Base-by-base conservation (phyloP, 2,888 invertebrate species). In the Drosophila greeni region DNA sequence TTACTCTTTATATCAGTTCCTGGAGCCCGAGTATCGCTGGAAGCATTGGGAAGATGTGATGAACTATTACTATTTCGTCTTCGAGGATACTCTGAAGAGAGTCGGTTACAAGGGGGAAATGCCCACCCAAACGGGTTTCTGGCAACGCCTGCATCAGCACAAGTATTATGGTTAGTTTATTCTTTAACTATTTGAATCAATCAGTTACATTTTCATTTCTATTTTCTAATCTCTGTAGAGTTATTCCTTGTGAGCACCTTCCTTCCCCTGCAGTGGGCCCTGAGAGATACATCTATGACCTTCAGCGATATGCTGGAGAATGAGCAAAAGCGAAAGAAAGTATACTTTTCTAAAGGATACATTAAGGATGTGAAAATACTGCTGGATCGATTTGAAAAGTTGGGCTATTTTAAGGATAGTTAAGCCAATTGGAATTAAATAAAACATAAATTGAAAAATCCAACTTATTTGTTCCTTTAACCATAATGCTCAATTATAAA, bases 1-100 rank as follows among this genome's bases (percentile, higher is more conserved):
- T 3, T 85, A 82, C 39, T 73, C 86, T 0, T 68, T 77, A 0
- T 85, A 76, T 24, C 72, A 76, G 73, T 42, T 86, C 23, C 6
- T 85, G 47, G 60, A 66, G n/a, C 20, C 60, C 0, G 74, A 81
- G 6, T 68, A 71, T 5, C 77, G 86, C 1, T 51, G 49, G 24
- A 54, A 70, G 1, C 66, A 75, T 14, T 56, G 66, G 3, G 78
- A 85, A 18, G 76, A 83, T 47, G 31, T 85, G 0, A 57, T 85
- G n/a, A 65, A 82, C 26, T 74, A 80, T 39, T 85, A 86, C 24
- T 86, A 82, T 40, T 51, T 51, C 0, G 72, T 64, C 7, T 82
- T 86, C 9, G 52, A 60, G 7, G 66, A 72, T 0, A 72, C 78
- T 0, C 52, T 86, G 5, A 70, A 70, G 34, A 79, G 71, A 51